phyloP scores from a whole-genome alignment of 1,140 invertebrate species.

The Batillaria attramentaria region DNA sequence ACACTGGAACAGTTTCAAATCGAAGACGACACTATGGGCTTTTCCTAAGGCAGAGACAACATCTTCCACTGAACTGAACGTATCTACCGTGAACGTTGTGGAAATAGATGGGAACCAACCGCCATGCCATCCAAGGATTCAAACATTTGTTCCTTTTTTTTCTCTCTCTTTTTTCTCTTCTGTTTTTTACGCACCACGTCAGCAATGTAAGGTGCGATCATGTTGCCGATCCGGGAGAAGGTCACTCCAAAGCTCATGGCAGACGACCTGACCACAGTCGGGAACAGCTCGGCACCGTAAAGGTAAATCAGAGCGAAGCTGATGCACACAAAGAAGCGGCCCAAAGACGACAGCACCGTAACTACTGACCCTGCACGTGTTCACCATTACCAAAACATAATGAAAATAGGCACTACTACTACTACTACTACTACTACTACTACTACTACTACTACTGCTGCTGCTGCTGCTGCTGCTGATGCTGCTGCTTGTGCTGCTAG shows the following conservation, averaged over 20 bases:
- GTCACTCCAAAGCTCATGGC: conserved; percentile 27
- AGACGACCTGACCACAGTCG: conserved; percentile 37
- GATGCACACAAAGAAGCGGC: conserved; percentile 27
- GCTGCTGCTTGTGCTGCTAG: too few relatives aligned
- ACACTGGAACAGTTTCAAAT: neutral
- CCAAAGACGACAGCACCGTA: conserved; percentile 25
- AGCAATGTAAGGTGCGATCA: conserved; percentile 35
- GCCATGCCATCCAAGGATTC: neutral
- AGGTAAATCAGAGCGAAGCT: conserved; percentile 35
- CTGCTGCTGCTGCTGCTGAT: too few relatives aligned
- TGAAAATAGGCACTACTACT: too few relatives aligned
- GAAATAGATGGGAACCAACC: neutral
- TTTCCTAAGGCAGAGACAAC: too few relatives aligned
- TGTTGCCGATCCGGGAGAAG: conserved; percentile 33
- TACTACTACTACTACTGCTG: too few relatives aligned
- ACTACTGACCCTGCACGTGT: conserved; percentile 34
- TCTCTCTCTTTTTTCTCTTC: neutral
- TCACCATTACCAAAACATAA: too few relatives aligned
- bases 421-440: too few relatives aligned
- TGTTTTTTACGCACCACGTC: neutral
- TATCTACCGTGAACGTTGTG: too few relatives aligned
- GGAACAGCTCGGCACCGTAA: conserved; percentile 35
- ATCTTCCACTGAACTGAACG: too few relatives aligned
- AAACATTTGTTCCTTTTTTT: neutral
- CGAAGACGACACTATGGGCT: too few relatives aligned